A percentile compares a stretch with the other conserved stretches of the same genome.
Evolutionary conservation across 2,113 vertebrate species (phyloP).

Genomic region (Hassar affinis): DNA sequence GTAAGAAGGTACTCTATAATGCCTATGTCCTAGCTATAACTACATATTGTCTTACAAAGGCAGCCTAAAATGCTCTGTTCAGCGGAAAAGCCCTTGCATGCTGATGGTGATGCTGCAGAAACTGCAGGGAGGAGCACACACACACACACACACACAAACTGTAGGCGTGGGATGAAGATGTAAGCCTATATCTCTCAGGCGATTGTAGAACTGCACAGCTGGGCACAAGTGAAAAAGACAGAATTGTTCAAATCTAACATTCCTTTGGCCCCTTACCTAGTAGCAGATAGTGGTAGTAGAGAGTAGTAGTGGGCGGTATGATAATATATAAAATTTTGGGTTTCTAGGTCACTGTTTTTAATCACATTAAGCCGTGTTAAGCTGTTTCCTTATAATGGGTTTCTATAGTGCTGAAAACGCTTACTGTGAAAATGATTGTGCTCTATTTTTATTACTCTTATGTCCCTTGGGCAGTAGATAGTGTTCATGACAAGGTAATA

Average conservation of each 20-base stretch:
- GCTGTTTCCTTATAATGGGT: neutral
- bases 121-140: constrained; percentile 43
- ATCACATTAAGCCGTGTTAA: neutral
- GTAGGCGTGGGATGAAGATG: constrained; percentile 49
- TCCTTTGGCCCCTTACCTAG: constrained; percentile 26
- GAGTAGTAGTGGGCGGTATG: constrained; percentile 35
- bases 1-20: constrained; percentile 52
- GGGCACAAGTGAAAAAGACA: constrained; percentile 44
- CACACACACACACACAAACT: constrained; percentile 27
- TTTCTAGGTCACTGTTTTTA: constrained; percentile 15
- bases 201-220: constrained; percentile 35
- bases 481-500: no score
- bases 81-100: constrained; percentile 53
- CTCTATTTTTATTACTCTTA: neutral
- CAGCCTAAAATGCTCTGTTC: constrained; percentile 55
- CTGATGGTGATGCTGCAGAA: constrained; percentile 55
- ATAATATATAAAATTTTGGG: neutral
- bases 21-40: constrained; percentile 47
- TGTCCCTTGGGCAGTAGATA: neutral
- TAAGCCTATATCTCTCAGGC: constrained; percentile 34
- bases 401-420: neutral
- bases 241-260: constrained; percentile 44
- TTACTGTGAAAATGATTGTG: constrained; percentile 10
- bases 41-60: constrained; percentile 53
- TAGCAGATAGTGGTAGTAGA: constrained; percentile 50